phyloP scores from a whole-genome alignment of 92 coral and sea anemone genomes.

The Epizoanthus ramosus region DNA sequence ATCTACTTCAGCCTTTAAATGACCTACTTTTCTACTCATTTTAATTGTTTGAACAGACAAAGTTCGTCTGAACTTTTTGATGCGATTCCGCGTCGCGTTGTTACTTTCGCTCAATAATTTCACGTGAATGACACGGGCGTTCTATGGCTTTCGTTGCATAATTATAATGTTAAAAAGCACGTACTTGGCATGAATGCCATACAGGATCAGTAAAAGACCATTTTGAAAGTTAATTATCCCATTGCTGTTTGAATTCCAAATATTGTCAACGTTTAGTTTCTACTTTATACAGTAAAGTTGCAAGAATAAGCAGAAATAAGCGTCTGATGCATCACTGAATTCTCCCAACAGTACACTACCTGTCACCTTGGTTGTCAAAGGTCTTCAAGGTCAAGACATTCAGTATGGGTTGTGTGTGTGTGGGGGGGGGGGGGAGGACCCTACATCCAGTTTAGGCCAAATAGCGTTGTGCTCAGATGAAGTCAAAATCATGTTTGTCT shows the following conservation, averaged over 20 bases:
- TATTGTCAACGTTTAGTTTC: background rate
- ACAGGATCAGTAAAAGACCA: background rate
- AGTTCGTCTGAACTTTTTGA: background rate
- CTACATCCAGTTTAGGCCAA: too few relatives aligned
- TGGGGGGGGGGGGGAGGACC: too few relatives aligned
- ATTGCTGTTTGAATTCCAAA: background rate
- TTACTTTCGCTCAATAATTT: background rate
- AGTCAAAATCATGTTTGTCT: too few relatives aligned
- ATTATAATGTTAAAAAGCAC: background rate
- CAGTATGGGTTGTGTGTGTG: too few relatives aligned
- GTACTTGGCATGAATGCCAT: background rate
- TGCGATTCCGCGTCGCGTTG: background rate
- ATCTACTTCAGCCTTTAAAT: too few relatives aligned
- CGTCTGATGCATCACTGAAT: constrained; percentile 1
- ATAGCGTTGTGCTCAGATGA: too few relatives aligned
- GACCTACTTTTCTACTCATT: too few relatives aligned
- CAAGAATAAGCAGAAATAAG: background rate
- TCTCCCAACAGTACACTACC: constrained; percentile 1
- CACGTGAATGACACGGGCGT: background rate
- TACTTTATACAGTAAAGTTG: background rate
- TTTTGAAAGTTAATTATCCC: background rate
- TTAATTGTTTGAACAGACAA: too few relatives aligned
- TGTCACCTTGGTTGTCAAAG: background rate
- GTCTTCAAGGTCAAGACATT: background rate
- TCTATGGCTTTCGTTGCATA: background rate